These are phyloP conservation scores for Brachionus paranguensis DNA, from an alignment of 1,140 invertebrate genomes.

Conservation along the genomic window DNA sequence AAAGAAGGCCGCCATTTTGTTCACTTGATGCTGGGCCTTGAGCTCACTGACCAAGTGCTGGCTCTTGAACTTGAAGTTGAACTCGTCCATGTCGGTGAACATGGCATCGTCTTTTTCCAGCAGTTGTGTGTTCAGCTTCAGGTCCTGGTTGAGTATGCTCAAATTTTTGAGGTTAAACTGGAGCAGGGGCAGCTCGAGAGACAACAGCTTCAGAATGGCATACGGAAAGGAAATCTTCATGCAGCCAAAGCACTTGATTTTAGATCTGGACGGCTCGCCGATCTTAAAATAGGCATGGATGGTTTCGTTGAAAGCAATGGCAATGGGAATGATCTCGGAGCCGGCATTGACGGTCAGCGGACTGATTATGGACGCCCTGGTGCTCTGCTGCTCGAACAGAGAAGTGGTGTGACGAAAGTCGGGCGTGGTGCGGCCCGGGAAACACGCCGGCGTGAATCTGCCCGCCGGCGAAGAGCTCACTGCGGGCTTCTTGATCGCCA, in stretches of 20 bases:
- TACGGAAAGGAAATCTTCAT: conserved; percentile 31
- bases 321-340: conserved; percentile 4
- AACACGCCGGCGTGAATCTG: conserved; percentile 19
- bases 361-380: conserved; percentile 24
- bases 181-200: neutral
- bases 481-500: neutral
- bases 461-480: neutral
- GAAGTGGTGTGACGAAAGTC: conserved; percentile 26
- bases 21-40: neutral
- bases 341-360: neutral
- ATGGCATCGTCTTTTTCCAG: neutral
- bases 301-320: conserved; percentile 24
- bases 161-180: conserved; percentile 21
- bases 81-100: neutral
- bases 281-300: conserved; percentile 39
- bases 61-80: conserved; percentile 1
- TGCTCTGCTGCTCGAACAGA: conserved; percentile 18
- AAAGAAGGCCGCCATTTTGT: conserved; percentile 23
- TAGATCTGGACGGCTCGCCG: neutral
- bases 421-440: conserved; percentile 18
- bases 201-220: neutral
- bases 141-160: neutral
- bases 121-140: conserved; percentile 4
- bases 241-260: conserved; percentile 29
- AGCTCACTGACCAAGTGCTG: conserved; percentile 1